Evolutionary conservation across 2,888 invertebrate species (phyloP), one percentile per base, ranked within the genome.

Genomic region (Antitype chi): DNA sequence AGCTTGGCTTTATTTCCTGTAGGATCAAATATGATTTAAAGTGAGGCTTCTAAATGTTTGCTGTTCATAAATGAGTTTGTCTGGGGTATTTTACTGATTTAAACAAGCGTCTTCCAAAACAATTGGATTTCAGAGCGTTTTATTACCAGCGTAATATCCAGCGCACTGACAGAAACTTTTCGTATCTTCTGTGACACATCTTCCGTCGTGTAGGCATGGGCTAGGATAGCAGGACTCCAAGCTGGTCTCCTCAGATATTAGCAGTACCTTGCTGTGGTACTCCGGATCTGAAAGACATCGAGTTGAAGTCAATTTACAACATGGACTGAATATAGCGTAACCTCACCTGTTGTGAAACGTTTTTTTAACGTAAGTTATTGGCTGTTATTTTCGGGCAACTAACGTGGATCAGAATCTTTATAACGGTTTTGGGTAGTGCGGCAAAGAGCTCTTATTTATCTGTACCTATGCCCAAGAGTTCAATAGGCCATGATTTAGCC

Each of bases 191-290:
- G 96, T 92, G 13, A 97, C 94, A 91, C 98, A 98, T 88, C 97
- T 97, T 0, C 98, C 98, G 20, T 97, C 97, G 91, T 98, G 97
- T 80, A 97, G 94, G 89, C 98, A 98, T 0, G 98, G 98, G 93
- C 98, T 98, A 0, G 98, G 98, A 70, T 97, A 96, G 91, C 98
- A 98, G 0, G 98, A 97, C 90, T 98, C 98, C 66, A 98, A 94
- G 78, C 93, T 96, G 47, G 96, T 96, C 73, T 97, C 97, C 63
- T 97, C 97, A 1, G 97, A 93, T 43, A 97, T 96, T 68, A 97
- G 95, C 72, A 98, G 93, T 75, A 98, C 93, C 93, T 98, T 98
- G 84, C 94, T 96, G 91, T 97, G 97, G 92, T 97, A 98, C 81
- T 97, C 97, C 20, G 97, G 96, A 93, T 98, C 98, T 97, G 93